A percentile compares a stretch with the other conserved stretches of the same genome.
phyloP scores from a whole-genome alignment of 2,888 invertebrate species.

The Steinernema carpocapsae region DNA sequence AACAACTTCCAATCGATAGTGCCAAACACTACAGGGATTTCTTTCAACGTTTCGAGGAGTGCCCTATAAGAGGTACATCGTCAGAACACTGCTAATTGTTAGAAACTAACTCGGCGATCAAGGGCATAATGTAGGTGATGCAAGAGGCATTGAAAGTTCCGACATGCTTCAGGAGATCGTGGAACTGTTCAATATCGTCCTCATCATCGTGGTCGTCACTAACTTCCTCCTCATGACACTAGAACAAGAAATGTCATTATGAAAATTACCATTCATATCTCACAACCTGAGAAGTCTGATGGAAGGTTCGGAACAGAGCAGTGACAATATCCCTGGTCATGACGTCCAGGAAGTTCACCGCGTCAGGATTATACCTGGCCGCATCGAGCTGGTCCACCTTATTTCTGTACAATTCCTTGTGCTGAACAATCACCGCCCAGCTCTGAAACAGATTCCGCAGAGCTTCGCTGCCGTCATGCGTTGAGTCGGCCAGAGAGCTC shows the following conservation, averaged over 20 bases:
- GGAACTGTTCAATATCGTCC: conserved; percentile 69
- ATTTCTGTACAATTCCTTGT: background rate
- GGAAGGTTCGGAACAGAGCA: background rate
- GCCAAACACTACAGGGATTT: background rate
- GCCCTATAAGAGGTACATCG: conserved; percentile 4
- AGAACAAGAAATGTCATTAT: conserved; percentile 63
- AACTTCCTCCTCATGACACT: conserved; percentile 42
- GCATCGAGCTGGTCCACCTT: background rate
- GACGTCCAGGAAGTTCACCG: background rate
- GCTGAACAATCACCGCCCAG: background rate
- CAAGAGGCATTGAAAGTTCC: conserved; percentile 53
- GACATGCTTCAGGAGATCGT: conserved; percentile 70
- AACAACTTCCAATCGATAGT: conserved; percentile 67
- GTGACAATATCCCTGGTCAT: conserved; percentile 1
- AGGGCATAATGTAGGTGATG: no score
- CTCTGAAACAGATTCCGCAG: background rate
- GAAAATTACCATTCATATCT: background rate
- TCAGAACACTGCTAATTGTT: background rate
- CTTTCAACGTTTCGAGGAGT: conserved; percentile 35
- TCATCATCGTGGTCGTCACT: conserved; percentile 68
- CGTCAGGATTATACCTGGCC: background rate
- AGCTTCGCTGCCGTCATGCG: background rate
- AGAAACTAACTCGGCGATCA: no score
- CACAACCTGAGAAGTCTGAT: background rate
- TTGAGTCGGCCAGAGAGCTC: background rate